Percentiles rank a stretch among this genome's conserved stretches.
Evolutionary conservation across 2,888 invertebrate genomes (phyloP).

Genomic region (Acronicta alni): DNA sequence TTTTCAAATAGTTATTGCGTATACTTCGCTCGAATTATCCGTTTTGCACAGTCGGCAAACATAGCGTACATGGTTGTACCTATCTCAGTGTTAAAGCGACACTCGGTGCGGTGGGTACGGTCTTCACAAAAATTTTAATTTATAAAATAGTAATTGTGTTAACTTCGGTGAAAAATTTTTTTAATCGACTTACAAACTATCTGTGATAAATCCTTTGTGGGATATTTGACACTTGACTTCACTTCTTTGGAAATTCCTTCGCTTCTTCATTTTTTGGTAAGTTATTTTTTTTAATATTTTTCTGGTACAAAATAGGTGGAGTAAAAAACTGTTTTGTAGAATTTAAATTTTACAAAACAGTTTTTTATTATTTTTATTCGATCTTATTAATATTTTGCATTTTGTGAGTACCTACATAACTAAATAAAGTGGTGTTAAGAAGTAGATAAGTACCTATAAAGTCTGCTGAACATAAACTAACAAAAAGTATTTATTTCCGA

Average conservation of each 20-base stretch:
- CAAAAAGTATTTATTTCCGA: too few species aligned
- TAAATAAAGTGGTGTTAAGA: too few species aligned
- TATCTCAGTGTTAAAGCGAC: conserved; percentile 77
- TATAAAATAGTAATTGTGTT: conserved; percentile 29
- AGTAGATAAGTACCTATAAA: too few species aligned
- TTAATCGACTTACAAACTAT: conserved; percentile 1
- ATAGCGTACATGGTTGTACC: conserved; percentile 43
- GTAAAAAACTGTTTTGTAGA: too few species aligned
- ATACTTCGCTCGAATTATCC: conserved; percentile 25
- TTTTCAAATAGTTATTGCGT: conserved; percentile 52
- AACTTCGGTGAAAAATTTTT: conserved; percentile 38
- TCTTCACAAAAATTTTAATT: conserved; percentile 56
- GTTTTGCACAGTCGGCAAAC: conserved; percentile 39
- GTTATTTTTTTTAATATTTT: background rate
- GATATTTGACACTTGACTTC: conserved; percentile 19
- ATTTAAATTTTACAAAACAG: too few species aligned
- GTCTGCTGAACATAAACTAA: too few species aligned
- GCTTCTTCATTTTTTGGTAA: conserved; percentile 26
- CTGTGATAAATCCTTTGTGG: conserved; percentile 42
- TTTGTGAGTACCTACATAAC: too few species aligned
- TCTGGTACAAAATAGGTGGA: too few species aligned
- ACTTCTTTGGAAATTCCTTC: conserved; percentile 46
- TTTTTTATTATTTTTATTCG: too few species aligned
- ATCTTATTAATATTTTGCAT: too few species aligned
- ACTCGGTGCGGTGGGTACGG: conserved; percentile 76